phyloP scores from a whole-genome alignment of 2,113 vertebrate species.

The Lampris megalopsis region DNA sequence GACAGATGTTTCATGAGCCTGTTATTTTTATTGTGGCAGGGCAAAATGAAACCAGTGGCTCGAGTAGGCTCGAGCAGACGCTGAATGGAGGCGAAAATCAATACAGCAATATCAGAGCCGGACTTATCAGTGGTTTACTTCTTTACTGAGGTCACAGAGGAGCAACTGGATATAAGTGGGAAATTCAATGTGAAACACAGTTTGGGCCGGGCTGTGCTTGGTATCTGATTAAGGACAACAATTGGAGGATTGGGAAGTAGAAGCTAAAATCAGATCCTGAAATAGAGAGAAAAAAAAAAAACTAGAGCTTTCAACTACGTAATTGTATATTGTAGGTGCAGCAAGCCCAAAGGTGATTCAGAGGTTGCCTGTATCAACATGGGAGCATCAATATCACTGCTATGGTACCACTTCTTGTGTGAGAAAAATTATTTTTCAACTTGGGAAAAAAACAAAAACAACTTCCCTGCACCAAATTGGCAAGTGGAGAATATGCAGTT shows the following conservation, averaged over 20 bases:
- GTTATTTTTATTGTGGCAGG: slow-evolving; percentile 85
- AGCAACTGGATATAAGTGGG: slow-evolving; percentile 81
- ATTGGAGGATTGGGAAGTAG: slow-evolving; percentile 14
- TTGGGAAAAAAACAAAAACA: not conserved
- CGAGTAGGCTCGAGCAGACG: slow-evolving; percentile 64
- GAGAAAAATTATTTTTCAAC: not conserved
- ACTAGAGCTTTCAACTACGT: slow-evolving; percentile 43
- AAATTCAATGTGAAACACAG: slow-evolving; percentile 80
- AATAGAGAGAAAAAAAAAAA: slow-evolving; percentile 43
- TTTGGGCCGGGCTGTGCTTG: slow-evolving; percentile 54
- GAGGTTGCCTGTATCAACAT: not conserved
- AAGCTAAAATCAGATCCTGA: slow-evolving; percentile 41
- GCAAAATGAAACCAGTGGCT: slow-evolving; percentile 84
- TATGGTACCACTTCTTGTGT: slow-evolving; percentile 1
- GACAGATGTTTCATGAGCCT: slow-evolving; percentile 81
- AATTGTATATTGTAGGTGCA: slow-evolving; percentile 1
- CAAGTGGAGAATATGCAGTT: not conserved
- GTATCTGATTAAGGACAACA: slow-evolving; percentile 70
- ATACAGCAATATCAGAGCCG: slow-evolving; percentile 86
- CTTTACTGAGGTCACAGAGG: slow-evolving; percentile 81
- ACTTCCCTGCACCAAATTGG: not conserved
- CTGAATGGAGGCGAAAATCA: slow-evolving; percentile 83
- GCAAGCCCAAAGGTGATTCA: not conserved
- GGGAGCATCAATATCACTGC: not conserved
- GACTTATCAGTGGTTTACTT: slow-evolving; percentile 83